Base-by-base conservation (phyloP, 2,888 invertebrate genomes). In the Cheilosia scutellata region DNA sequence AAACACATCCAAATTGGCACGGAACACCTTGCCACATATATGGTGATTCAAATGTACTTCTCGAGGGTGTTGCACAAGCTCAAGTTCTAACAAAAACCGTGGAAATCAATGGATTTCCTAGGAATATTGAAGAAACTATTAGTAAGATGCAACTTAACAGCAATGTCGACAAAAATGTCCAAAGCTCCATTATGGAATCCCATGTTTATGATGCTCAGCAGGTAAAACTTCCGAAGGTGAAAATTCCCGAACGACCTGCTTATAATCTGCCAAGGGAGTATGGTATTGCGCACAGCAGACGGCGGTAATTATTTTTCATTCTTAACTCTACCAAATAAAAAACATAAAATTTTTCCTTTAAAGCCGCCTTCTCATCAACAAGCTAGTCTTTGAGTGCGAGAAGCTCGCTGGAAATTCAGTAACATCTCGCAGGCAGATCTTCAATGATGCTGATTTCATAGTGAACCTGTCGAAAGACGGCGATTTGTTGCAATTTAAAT, bases 51-150 rank as follows among this genome's bases (percentile, higher is more conserved):
- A 95, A 94, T 92, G 95, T 96, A 7, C 92, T 96, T 4, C 89
- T 96, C 29, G 95, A 95, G 92, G 98, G 97, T 11, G 89, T 96
- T 66, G 91, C 94, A 1, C 98, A 98, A 93, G 97, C 97, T 0
- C 95, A 96, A 92, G 93, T 95, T n/a, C 92, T 98, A 5, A 96
- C 96, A 3, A 98, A 98, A 90, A 95, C 96, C 1, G 92, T 97
- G 4, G 93, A 94, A 78, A 92, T 95, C 87, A 92, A 94, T 51
- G 94, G 92, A 77, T 92, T 96, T 65, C 96, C 96, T 0, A 92
- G 94, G 7, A 93, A 92, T 87, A 92, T 96, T 71, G 93, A 94
- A 89, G 93, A 94, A 72, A 89, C 93, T 4, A 92, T 94, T 11
- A 90, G 92, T 44, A 89, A 94, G 65, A 84, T 91, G 6, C 92